These are phyloP conservation scores for Drosophila parthenogenetica DNA, from an alignment of 2,888 invertebrate species.

Conservation along the genomic window DNA sequence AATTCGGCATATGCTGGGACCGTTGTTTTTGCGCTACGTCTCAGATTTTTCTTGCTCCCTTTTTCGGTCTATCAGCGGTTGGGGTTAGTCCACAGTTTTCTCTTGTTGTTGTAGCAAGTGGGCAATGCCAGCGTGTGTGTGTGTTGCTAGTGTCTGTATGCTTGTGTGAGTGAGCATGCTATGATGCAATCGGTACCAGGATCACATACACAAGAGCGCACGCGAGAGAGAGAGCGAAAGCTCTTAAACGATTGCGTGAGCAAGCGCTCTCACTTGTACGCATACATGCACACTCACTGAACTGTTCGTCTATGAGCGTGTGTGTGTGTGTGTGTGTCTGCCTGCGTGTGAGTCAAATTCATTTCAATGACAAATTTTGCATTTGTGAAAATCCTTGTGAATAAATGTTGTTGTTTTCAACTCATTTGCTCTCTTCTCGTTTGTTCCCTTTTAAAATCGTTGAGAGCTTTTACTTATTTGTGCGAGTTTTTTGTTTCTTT, in stretches of 20 bases:
- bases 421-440: constrained; percentile 3
- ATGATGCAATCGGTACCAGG: constrained; percentile 74
- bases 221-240: constrained; percentile 44
- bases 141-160: constrained; percentile 21
- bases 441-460: background rate
- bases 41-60: constrained; percentile 75
- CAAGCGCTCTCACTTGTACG: constrained; percentile 22
- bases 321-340: constrained; percentile 6
- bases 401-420: constrained; percentile 38
- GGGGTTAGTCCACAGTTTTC: constrained; percentile 21
- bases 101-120: constrained; percentile 60
- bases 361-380: constrained; percentile 77
- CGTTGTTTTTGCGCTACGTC: constrained; percentile 51
- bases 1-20: constrained; percentile 30
- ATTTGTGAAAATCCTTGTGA: constrained; percentile 64
- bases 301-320: background rate
- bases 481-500: constrained; percentile 21
- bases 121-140: constrained; percentile 46
- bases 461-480: constrained; percentile 53
- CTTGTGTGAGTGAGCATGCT: constrained; percentile 51
- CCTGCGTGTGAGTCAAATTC: constrained; percentile 52
- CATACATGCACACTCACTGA: constrained; percentile 14
- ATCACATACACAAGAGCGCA: constrained; percentile 31
- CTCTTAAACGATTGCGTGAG: constrained; percentile 56
- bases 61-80: constrained; percentile 70